Conservation (phyloP, 2,888 invertebrate species). For the Scaptomyza polygonia region DNA sequence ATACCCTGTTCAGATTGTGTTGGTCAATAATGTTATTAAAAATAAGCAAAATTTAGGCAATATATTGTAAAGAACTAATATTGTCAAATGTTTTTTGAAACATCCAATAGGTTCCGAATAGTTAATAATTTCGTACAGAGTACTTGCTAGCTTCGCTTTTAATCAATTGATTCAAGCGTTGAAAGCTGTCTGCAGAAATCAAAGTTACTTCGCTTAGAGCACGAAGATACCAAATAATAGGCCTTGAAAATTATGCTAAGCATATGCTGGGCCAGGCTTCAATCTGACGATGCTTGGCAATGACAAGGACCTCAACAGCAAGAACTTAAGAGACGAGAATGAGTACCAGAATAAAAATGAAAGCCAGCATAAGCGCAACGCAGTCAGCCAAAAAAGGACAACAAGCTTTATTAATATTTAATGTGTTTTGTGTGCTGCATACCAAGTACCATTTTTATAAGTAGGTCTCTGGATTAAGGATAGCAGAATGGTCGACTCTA, state of each 20-base stretch:
- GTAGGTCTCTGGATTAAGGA: too few relatives aligned
- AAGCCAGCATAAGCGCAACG: conserved; percentile 32
- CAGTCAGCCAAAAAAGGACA: conserved; percentile 75
- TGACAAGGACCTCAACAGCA: conserved; percentile 65
- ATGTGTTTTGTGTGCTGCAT: conserved; percentile 76
- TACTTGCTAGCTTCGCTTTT: conserved; percentile 11
- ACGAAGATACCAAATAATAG: too few relatives aligned
- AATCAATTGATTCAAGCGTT: conserved; percentile 60
- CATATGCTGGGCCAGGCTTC: conserved; percentile 60
- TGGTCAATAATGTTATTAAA: too few relatives aligned
- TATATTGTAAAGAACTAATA: too few relatives aligned
- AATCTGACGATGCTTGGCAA: conserved; percentile 68
- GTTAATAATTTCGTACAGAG: not conserved
- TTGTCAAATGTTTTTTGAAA: too few relatives aligned
- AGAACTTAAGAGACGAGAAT: conserved; percentile 31
- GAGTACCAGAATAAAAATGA: not conserved
- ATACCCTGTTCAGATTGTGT: not conserved
- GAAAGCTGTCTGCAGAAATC: conserved; percentile 45
- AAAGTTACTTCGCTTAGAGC: conserved; percentile 38
- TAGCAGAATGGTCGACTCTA: conserved; percentile 29
- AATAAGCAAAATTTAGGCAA: too few relatives aligned
- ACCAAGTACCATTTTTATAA: conserved; percentile 52
- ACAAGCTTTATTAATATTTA: conserved; percentile 80
- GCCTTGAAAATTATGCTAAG: conserved; percentile 71
- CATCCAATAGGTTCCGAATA: not conserved